These are phyloP conservation scores for Myrmophylax atrothorax DNA, from an alignment of 2,113 vertebrate genomes.

Conservation along the genomic window DNA sequence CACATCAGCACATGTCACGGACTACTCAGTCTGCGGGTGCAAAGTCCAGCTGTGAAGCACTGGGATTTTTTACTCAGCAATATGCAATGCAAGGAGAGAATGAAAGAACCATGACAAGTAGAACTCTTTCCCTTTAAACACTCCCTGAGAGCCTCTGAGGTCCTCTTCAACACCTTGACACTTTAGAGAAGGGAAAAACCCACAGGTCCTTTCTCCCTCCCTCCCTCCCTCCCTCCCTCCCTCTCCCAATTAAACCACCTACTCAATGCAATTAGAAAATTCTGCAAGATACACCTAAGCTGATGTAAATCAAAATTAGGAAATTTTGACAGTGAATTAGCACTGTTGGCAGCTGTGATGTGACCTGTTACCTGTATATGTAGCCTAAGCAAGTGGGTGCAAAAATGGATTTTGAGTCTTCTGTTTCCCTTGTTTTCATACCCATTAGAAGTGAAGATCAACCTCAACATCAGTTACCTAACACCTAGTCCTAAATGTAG, in stretches of 20 bases:
- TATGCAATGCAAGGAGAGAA: rapidly evolving
- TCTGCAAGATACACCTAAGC: background rate
- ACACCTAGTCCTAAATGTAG: background rate
- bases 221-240: background rate
- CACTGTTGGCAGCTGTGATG: background rate
- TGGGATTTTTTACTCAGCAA: background rate
- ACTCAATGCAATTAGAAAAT: background rate
- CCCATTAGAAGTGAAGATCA: background rate
- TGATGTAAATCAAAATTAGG: background rate
- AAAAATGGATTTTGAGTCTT: background rate
- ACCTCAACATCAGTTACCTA: background rate
- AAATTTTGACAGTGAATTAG: background rate
- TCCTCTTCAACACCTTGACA: background rate
- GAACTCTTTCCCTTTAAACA: background rate
- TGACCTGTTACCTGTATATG: background rate
- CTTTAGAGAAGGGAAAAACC: background rate
- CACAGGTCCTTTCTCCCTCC: background rate
- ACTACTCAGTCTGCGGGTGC: background rate
- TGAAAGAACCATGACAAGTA: background rate
- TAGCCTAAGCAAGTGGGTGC: background rate
- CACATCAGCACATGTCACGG: rapidly evolving
- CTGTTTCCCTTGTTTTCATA: background rate
- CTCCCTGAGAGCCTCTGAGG: background rate
- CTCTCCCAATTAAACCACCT: background rate
- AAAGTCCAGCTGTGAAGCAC: rapidly evolving